These are phyloP conservation scores for Eucriotettix oculatus DNA, from an alignment of 2,888 invertebrate species.

Conservation along the genomic window DNA sequence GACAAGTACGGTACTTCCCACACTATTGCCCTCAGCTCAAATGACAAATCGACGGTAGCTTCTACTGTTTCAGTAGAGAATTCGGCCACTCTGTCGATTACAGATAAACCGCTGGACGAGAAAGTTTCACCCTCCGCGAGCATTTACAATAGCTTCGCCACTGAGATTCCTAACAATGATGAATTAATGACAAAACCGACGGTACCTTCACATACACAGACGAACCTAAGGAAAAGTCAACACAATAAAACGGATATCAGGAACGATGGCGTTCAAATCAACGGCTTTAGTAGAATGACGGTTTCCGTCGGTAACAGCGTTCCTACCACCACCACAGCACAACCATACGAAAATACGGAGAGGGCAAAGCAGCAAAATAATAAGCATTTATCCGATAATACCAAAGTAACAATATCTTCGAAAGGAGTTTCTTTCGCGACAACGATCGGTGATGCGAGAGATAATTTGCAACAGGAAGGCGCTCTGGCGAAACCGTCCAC, in stretches of 20 bases:
- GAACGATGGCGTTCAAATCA: not conserved
- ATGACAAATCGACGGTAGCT: not conserved
- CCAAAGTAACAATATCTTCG: not conserved
- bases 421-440: not conserved
- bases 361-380: not conserved
- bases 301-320: not conserved
- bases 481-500: not conserved
- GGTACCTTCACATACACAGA: not conserved
- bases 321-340: not conserved
- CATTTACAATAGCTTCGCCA: not conserved
- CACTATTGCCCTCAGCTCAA: not conserved
- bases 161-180: not conserved
- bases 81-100: not conserved
- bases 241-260: too few species aligned
- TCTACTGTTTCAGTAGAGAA: not conserved
- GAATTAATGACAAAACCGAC: not conserved
- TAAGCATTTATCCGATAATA: not conserved
- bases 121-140: too few species aligned
- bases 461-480: not conserved
- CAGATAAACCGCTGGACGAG: not conserved
- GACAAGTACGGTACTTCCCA: not conserved
- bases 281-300: not conserved
- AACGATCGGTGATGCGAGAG: not conserved
- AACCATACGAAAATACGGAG: not conserved
- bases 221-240: not conserved